Evolutionary conservation across 2,888 invertebrate genomes (phyloP).

Genomic region (Zaprionus obscuricornis): DNA sequence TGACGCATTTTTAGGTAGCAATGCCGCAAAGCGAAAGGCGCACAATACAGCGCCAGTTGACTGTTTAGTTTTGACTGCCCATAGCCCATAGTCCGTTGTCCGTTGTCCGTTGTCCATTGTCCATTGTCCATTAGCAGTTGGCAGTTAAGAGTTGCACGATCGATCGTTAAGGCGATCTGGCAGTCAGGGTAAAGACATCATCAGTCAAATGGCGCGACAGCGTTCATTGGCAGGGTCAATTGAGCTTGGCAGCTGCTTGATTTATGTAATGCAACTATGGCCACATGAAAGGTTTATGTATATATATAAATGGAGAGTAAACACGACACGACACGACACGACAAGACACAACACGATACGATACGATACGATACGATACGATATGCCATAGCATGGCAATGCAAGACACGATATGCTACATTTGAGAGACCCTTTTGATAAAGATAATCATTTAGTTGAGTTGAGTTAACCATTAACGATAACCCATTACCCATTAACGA

Average conservation of each 20-base stretch:
- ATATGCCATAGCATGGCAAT: no score
- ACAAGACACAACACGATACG: slow-evolving; percentile 7
- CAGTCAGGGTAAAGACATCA: slow-evolving; percentile 61
- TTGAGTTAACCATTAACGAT: no score
- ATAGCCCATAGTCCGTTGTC: no score
- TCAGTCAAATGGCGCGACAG: slow-evolving; percentile 68
- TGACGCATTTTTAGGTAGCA: slow-evolving; percentile 56
- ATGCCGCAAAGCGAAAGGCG: slow-evolving; percentile 26
- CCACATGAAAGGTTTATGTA: slow-evolving; percentile 36
- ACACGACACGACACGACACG: slow-evolving; percentile 23
- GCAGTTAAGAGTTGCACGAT: slow-evolving; percentile 31
- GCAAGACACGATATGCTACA: no score
- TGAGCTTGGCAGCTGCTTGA: slow-evolving; percentile 58
- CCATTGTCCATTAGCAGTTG: no score
- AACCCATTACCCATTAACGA: slow-evolving; percentile 5
- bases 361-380: no score
- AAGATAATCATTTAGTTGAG: slow-evolving; percentile 34
- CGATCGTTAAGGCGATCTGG: slow-evolving; percentile 44
- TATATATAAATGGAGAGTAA: slow-evolving; percentile 17
- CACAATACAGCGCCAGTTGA: slow-evolving; percentile 43
- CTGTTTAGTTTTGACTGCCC: no score
- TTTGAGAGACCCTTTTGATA: slow-evolving; percentile 25
- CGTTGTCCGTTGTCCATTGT: no score
- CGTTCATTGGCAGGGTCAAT: slow-evolving; percentile 58
- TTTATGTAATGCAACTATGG: no score